These are phyloP conservation scores for Morpho achilles DNA, from an alignment of 2,888 invertebrate species.

Conservation along the genomic window DNA sequence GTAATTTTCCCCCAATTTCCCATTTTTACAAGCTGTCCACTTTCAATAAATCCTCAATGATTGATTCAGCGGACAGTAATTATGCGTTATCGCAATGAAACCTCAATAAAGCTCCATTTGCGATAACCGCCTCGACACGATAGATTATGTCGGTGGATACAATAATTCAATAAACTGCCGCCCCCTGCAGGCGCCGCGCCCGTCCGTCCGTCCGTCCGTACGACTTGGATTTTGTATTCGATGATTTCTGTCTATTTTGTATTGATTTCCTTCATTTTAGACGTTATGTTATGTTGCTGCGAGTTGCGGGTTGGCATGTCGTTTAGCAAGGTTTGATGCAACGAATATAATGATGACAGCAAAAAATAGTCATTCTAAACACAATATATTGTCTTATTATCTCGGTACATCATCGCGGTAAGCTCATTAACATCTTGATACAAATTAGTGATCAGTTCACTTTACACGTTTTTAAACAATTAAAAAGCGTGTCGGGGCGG, in stretches of 20 bases:
- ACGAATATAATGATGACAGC: too few species aligned
- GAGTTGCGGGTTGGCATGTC: too few species aligned
- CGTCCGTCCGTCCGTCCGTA: neutral
- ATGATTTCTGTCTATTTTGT: neutral
- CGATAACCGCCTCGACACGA: neutral
- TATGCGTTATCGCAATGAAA: constrained; percentile 11
- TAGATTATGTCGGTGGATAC: neutral
- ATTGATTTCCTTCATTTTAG: too few species aligned
- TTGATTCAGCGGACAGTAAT: constrained; percentile 12
- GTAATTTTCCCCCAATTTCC: neutral
- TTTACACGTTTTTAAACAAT: too few species aligned
- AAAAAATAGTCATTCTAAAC: too few species aligned
- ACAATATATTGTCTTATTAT: too few species aligned
- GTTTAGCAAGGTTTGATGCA: too few species aligned
- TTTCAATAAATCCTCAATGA: constrained; percentile 5
- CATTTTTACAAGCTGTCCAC: neutral
- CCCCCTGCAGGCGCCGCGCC: neutral
- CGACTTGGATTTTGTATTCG: neutral
- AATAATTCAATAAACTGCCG: constrained; percentile 17
- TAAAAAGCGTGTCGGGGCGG: neutral
- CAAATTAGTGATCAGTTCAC: too few species aligned
- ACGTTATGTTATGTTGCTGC: too few species aligned
- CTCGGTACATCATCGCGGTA: too few species aligned
- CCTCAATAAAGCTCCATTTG: constrained; percentile 6
- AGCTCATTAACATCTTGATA: too few species aligned